A percentile compares a stretch with the other conserved stretches of the same genome.
phyloP scores from a whole-genome alignment of 2,113 vertebrate species.

The Columba janthina region DNA sequence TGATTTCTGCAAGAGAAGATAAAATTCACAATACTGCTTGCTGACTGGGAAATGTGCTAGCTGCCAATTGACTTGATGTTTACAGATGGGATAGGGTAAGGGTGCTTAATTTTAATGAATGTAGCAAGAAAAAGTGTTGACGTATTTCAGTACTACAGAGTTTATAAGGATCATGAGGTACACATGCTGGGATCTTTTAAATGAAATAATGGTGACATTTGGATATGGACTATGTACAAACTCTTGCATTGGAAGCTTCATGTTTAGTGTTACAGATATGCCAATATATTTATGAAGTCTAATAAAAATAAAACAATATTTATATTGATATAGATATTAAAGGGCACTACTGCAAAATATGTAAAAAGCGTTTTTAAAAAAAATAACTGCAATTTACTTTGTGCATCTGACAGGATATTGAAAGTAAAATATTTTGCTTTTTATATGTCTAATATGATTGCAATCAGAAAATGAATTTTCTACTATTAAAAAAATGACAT shows the following conservation, averaged over 20 bases:
- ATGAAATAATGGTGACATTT: conserved; percentile 71
- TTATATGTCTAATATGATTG: not conserved
- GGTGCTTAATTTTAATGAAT: conserved; percentile 80
- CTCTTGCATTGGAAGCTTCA: conserved; percentile 64
- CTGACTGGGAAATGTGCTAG: conserved; percentile 85
- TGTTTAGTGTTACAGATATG: conserved; percentile 63
- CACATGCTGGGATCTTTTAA: conserved; percentile 78
- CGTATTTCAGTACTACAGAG: conserved; percentile 59
- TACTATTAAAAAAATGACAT: conserved; percentile 22
- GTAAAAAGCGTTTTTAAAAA: conserved; percentile 8
- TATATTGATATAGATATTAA: conserved; percentile 12
- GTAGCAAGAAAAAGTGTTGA: conserved; percentile 74
- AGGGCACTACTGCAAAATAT: conserved; percentile 34
- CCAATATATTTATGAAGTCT: conserved; percentile 47
- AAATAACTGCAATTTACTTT: conserved; percentile 12
- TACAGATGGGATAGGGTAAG: conserved; percentile 76
- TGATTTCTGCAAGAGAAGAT: conserved; percentile 98
- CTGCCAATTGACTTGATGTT: conserved; percentile 83
- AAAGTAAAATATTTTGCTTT: conserved; percentile 52
- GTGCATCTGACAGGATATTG: conserved; percentile 24
- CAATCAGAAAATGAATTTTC: conserved; percentile 32
- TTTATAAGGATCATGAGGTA: conserved; percentile 74
- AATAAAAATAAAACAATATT: conserved; percentile 51
- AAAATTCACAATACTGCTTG: conserved; percentile 96
- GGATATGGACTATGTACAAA: conserved; percentile 71